phyloP scores from a whole-genome alignment of 2,797 vertebrate species.

The Pseudomugil tenellus region DNA sequence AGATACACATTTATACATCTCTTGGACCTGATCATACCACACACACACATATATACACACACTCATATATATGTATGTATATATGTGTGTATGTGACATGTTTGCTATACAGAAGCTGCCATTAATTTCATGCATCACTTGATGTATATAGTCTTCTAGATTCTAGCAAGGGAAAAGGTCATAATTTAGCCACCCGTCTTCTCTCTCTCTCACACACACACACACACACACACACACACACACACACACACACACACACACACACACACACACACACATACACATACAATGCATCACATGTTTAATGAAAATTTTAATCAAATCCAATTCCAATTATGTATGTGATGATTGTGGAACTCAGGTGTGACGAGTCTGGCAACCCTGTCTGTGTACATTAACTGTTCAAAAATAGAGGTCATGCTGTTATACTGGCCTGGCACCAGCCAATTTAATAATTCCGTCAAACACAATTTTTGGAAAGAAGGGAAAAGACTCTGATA shows the following conservation, averaged over 20 bases:
- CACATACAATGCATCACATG: conserved; percentile 59
- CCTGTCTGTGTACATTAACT: conserved; percentile 64
- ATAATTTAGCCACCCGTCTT: conserved; percentile 5
- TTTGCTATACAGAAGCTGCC: conserved; percentile 30
- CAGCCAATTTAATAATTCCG: conserved; percentile 57
- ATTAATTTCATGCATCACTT: conserved; percentile 69
- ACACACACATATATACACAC: conserved; percentile 11
- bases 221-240: no score
- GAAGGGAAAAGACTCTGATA: conserved; percentile 29
- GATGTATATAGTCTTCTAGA: conserved; percentile 44
- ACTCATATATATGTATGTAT: conserved; percentile 19
- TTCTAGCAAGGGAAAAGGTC: conserved; percentile 19
- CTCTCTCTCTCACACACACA: background rate
- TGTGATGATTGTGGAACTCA: conserved; percentile 72
- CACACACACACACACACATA: no score
- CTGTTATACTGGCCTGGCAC: conserved; percentile 42
- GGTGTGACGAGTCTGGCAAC: conserved; percentile 61
- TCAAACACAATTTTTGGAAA: conserved; percentile 54
- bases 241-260: no score
- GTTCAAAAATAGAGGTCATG: conserved; percentile 67
- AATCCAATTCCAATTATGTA: conserved; percentile 76
- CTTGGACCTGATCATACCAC: no score
- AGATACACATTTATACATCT: conserved; percentile 11
- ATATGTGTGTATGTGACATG: background rate
- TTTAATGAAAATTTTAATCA: conserved; percentile 74